Evolutionary conservation across 2,888 invertebrate species (phyloP).

Genomic region (Cantharis rustica): DNA sequence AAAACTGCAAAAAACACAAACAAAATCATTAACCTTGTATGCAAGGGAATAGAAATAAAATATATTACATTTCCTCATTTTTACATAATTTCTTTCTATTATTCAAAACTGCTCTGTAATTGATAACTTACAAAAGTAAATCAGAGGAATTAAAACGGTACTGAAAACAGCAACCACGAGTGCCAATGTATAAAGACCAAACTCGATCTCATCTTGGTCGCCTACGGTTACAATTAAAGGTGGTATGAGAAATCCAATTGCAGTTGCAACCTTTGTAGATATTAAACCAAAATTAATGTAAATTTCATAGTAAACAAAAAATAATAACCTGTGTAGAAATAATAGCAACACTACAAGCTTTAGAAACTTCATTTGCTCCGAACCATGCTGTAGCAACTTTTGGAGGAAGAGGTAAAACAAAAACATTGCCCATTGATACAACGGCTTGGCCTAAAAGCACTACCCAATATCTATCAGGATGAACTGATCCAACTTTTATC

Average conservation of each 20-base stretch:
- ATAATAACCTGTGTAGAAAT: neutral
- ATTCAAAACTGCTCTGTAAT: too few relatives aligned
- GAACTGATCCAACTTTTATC: neutral
- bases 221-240: neutral
- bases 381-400: neutral
- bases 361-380: neutral
- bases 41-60: too few relatives aligned
- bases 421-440: neutral
- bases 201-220: neutral
- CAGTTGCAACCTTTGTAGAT: neutral
- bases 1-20: conserved; percentile 69
- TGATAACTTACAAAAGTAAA: neutral
- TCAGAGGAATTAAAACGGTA: neutral
- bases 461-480: neutral
- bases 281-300: neutral
- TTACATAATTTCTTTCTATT: too few relatives aligned
- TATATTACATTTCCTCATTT: too few relatives aligned
- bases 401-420: neutral
- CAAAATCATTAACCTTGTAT: too few relatives aligned
- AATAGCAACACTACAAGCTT: neutral
- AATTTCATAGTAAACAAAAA: neutral
- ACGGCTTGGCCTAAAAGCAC: neutral
- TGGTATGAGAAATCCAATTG: neutral
- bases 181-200: neutral
- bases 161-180: neutral